Conservation (phyloP, 2,888 invertebrate species). For the Morpho achilles region DNA sequence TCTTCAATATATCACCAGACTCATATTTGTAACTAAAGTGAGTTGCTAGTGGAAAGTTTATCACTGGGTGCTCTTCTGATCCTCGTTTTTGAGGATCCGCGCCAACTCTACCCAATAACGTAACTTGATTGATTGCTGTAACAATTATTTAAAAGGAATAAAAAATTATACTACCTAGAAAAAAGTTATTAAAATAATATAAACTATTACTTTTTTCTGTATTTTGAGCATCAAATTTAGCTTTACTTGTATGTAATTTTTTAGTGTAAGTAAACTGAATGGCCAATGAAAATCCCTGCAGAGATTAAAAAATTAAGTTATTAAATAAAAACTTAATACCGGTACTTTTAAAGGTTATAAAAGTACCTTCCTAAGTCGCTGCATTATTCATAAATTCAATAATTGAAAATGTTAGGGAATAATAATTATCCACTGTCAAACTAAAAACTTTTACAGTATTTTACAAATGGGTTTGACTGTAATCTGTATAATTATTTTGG, state of each 20-base stretch:
- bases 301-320: background rate
- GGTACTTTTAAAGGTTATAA: constrained; percentile 1
- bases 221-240: constrained; percentile 45
- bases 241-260: constrained; percentile 30
- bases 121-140: constrained; percentile 87
- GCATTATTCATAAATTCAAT: background rate
- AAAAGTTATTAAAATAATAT: background rate
- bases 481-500: no score
- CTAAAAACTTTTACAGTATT: no score
- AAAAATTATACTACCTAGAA: background rate
- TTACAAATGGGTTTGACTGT: no score
- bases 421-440: no score
- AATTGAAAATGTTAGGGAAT: no score
- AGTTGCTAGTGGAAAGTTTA: constrained; percentile 94
- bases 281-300: constrained; percentile 10
- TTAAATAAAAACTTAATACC: no score
- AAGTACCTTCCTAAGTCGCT: constrained; percentile 2
- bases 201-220: constrained; percentile 59
- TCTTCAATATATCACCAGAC: constrained; percentile 88
- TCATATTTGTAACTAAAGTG: constrained; percentile 91
- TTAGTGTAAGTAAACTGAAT: constrained; percentile 12
- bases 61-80: constrained; percentile 88
- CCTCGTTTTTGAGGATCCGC: constrained; percentile 94
- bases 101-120: constrained; percentile 91
- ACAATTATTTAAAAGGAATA: background rate